Evolutionary conservation across 2,797 vertebrate genomes (phyloP).

Genomic region (Petrocephalus schoutedeni): DNA sequence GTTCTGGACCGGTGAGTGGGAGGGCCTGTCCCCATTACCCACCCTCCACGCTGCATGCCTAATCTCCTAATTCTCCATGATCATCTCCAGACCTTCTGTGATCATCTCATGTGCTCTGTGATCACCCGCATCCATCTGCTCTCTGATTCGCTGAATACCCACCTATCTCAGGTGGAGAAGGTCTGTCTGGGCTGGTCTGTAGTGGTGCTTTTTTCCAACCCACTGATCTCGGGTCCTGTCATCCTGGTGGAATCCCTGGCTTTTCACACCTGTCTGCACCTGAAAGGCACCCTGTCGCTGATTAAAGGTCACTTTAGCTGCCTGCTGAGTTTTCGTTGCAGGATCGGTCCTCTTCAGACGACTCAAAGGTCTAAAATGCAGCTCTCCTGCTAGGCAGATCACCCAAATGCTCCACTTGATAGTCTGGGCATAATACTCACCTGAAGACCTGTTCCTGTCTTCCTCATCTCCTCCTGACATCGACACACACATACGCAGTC

Average conservation of each 20-base stretch:
- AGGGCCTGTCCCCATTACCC: not conserved
- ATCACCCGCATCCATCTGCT: not conserved
- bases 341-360: not conserved
- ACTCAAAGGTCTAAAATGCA: not conserved
- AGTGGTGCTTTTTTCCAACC: not conserved
- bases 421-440: not conserved
- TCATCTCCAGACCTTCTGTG: slow-evolving; percentile 22
- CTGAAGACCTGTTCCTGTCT: not conserved
- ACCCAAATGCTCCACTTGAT: not conserved
- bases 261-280: not conserved
- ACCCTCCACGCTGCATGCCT: not conserved
- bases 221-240: not conserved
- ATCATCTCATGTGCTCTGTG: not conserved
- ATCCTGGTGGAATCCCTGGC: not conserved
- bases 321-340: not conserved
- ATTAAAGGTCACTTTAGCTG: not conserved
- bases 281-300: not conserved
- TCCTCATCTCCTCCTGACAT: not conserved
- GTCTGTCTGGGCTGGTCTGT: not conserved
- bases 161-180: not conserved
- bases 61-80: slow-evolving; percentile 24
- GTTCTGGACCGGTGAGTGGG: slow-evolving; percentile 67
- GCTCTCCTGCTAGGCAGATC: not conserved
- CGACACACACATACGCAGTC: not conserved
- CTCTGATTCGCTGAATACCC: not conserved